Percentiles rank a stretch among this genome's conserved stretches.
phyloP scores from a whole-genome alignment of 2,888 invertebrate genomes.

The Andrena haemorrhoa region DNA sequence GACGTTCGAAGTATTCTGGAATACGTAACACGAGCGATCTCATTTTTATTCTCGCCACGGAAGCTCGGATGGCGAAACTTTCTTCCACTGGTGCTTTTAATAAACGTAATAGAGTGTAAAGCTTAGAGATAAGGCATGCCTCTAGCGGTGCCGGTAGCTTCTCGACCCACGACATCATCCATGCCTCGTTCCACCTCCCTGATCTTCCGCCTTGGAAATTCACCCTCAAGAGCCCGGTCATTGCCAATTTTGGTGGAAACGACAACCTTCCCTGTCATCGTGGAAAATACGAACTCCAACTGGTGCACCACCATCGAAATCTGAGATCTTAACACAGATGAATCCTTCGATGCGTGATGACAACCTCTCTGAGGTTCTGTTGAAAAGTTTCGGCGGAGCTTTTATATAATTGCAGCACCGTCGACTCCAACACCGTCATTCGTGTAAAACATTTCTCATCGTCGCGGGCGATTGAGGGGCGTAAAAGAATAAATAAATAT shows the following conservation, averaged over 20 bases:
- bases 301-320: neutral
- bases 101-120: constrained; percentile 77
- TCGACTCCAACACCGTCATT: neutral
- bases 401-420: too few relatives aligned
- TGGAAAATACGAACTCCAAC: constrained; percentile 6
- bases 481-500: constrained; percentile 41
- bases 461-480: constrained; percentile 1
- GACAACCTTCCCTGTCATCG: constrained; percentile 2
- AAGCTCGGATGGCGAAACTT: constrained; percentile 49
- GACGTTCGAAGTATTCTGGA: constrained; percentile 37
- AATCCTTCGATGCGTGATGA: neutral
- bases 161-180: constrained; percentile 62
- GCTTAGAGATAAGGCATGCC: constrained; percentile 74
- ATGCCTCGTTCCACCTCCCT: constrained; percentile 55
- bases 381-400: neutral
- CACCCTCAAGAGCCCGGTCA: constrained; percentile 38
- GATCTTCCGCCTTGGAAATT: constrained; percentile 50
- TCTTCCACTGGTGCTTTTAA: constrained; percentile 64
- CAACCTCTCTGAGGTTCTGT: neutral
- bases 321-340: neutral
- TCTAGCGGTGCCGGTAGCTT: constrained; percentile 49
- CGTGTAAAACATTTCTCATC: constrained; percentile 20
- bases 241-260: constrained; percentile 32
- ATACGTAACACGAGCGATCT: constrained; percentile 47
- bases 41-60: constrained; percentile 63